phyloP scores from a whole-genome alignment of 2,888 invertebrate species.

The Actias luna region DNA sequence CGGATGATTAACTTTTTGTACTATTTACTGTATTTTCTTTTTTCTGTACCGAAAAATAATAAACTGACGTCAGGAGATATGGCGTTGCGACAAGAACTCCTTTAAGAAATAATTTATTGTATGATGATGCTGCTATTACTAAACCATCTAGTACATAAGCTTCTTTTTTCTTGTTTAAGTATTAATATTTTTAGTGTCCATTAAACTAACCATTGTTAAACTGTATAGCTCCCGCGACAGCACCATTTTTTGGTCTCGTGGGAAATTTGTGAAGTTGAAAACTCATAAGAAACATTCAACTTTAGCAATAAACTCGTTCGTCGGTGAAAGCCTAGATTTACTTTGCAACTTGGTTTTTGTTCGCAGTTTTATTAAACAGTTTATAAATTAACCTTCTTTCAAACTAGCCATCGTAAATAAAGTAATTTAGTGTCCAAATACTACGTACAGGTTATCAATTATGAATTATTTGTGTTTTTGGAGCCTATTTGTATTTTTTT shows the following conservation, averaged over 20 bases:
- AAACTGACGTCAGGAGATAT: no score
- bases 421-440: background rate
- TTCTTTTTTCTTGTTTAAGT: background rate
- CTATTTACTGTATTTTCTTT: no score
- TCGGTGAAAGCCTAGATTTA: constrained; percentile 1
- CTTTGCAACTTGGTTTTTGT: constrained; percentile 4
- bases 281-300: constrained; percentile 12
- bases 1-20: no score
- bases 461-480: no score
- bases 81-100: no score
- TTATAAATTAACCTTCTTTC: background rate
- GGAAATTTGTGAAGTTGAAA: constrained; percentile 1
- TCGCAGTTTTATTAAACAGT: constrained; percentile 2
- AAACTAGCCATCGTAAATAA: background rate
- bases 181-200: background rate
- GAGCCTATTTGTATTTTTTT: no score
- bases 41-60: no score
- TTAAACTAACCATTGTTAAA: background rate
- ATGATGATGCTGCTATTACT: no score
- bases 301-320: constrained; percentile 11
- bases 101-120: no score
- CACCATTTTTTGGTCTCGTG: background rate
- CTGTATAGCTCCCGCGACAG: background rate
- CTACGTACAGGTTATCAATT: no score
- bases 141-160: background rate